phyloP scores from a whole-genome alignment of 2,797 vertebrate genomes.

The Myoxocephalus aenaeus region DNA sequence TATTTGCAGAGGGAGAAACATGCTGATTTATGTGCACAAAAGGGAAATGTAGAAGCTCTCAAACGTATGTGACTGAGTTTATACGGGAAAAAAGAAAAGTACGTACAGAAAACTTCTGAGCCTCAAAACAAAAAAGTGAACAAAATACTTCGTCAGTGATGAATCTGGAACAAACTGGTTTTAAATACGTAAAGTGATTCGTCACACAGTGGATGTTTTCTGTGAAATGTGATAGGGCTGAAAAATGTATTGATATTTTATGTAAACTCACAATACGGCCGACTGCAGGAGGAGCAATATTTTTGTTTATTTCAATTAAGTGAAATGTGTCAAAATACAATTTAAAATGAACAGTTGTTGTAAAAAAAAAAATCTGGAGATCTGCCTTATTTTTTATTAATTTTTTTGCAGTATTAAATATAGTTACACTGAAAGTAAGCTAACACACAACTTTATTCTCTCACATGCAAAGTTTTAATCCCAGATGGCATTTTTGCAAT shows the following conservation, averaged over 20 bases:
- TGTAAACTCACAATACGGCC: too few species aligned
- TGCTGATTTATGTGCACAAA: constrained; percentile 44
- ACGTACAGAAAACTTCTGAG: not conserved
- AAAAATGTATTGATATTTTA: not conserved
- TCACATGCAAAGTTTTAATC: constrained; percentile 24
- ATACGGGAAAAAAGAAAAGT: not conserved
- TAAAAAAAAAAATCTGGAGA: not conserved
- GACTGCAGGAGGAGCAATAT: not conserved
- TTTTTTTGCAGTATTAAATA: constrained; percentile 10
- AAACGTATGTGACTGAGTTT: constrained; percentile 12
- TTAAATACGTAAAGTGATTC: not conserved
- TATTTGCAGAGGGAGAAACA: not conserved
- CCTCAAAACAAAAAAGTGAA: not conserved
- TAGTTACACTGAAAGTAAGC: constrained; percentile 20
- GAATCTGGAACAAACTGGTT: not conserved
- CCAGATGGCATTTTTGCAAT: not conserved
- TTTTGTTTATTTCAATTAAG: not conserved
- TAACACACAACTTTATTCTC: constrained; percentile 21
- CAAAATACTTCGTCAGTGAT: not conserved
- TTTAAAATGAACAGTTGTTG: not conserved
- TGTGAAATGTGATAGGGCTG: not conserved
- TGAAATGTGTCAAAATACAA: not conserved
- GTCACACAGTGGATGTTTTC: not conserved
- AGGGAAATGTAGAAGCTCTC: constrained; percentile 58
- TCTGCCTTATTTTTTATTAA: not conserved